Evolutionary conservation across 2,113 vertebrate species (phyloP).

Genomic region (Oenanthe melanoleuca): DNA sequence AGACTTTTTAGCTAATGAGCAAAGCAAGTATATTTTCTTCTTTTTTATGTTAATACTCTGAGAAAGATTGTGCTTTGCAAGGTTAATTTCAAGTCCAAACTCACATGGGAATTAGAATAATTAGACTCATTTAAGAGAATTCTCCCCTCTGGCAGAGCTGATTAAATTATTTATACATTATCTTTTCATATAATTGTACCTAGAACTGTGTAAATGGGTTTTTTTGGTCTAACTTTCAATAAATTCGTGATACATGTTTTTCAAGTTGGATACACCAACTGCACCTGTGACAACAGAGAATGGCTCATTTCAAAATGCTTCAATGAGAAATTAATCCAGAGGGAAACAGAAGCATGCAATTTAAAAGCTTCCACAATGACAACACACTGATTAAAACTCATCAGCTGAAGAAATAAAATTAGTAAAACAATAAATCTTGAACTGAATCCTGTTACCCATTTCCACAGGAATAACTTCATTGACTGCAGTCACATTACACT

Average conservation of each 20-base stretch:
- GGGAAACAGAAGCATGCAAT: conserved; percentile 31
- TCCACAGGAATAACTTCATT: conserved; percentile 21
- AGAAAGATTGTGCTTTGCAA: not conserved
- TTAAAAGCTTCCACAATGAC: conserved; percentile 25
- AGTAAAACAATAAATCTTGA: conserved; percentile 38
- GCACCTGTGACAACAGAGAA: conserved; percentile 16
- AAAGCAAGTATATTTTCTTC: not conserved
- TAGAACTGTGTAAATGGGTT: not conserved
- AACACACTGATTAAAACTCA: conserved; percentile 42
- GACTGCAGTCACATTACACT: not conserved
- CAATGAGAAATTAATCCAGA: conserved; percentile 28
- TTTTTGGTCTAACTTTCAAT: conserved; percentile 7
- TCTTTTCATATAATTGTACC: conserved; percentile 27
- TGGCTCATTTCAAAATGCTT: conserved; percentile 23
- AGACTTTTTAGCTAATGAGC: not conserved
- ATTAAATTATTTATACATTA: conserved; percentile 58
- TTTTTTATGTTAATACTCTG: not conserved
- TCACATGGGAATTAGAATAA: conserved; percentile 21
- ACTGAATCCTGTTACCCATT: conserved; percentile 3
- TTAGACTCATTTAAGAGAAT: conserved; percentile 47
- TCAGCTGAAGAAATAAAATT: conserved; percentile 61
- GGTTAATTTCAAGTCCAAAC: conserved; percentile 41
- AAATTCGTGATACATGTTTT: conserved; percentile 21
- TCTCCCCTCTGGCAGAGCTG: conserved; percentile 46
- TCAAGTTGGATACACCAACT: not conserved